Percentiles rank a stretch among this genome's conserved stretches.
Conservation (phyloP, 2,113 vertebrate species). For the Paramisgurnus dabryanus region DNA sequence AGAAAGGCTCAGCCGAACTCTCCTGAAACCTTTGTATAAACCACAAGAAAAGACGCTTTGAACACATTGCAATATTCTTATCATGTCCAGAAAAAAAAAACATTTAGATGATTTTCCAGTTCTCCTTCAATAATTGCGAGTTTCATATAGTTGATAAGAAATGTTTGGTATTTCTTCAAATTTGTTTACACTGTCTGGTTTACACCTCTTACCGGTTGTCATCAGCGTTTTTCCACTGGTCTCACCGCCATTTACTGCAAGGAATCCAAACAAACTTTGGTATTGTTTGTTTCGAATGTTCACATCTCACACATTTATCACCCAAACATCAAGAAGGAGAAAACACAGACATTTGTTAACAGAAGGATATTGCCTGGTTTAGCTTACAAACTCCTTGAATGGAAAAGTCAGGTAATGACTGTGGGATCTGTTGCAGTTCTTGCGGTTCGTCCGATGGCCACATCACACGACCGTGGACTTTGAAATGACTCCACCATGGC, state of each 20-base stretch:
- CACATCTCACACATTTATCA: conserved; percentile 10
- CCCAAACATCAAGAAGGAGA: conserved; percentile 14
- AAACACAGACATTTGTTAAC: conserved; percentile 15
- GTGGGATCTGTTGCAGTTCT: conserved; percentile 64
- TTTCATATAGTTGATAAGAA: background rate
- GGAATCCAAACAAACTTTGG: conserved; percentile 36
- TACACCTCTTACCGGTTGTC: conserved; percentile 11
- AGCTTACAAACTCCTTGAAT: conserved; percentile 41
- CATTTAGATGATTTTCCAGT: background rate
- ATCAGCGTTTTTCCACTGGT: conserved; percentile 15
- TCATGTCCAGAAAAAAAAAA: conserved; percentile 1
- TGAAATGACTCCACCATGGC: conserved; percentile 58
- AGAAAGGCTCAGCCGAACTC: background rate
- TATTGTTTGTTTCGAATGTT: conserved; percentile 32
- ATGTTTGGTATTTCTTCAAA: background rate
- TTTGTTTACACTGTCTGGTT: conserved; percentile 23
- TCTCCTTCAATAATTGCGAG: background rate
- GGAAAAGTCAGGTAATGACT: conserved; percentile 59
- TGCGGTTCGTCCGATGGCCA: conserved; percentile 60
- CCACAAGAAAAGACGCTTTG: conserved; percentile 8
- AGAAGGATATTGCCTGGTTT: conserved; percentile 27
- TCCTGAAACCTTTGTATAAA: conserved; percentile 8
- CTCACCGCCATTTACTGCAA: background rate
- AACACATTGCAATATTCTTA: background rate
- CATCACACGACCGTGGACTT: conserved; percentile 61